Conservation (phyloP, 2,113 vertebrate genomes). For the Cochlearius cochlearius region DNA sequence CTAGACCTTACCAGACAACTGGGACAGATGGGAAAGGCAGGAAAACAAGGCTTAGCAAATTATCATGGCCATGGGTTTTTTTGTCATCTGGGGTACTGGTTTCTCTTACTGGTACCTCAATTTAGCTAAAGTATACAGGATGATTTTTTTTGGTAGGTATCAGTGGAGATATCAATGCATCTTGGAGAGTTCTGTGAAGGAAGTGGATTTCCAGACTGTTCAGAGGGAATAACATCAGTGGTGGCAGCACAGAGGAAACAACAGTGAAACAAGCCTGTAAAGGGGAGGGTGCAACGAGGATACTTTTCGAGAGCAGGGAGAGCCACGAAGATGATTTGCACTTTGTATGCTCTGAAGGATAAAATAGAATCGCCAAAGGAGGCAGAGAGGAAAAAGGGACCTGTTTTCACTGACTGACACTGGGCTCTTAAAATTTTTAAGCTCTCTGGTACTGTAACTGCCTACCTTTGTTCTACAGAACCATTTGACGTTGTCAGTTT, state of each 20-base stretch:
- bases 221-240: background rate
- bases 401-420: background rate
- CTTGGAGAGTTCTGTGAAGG: background rate
- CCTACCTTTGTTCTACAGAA: background rate
- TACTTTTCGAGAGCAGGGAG: background rate
- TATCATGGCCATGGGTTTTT: background rate
- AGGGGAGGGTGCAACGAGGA: background rate
- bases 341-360: background rate
- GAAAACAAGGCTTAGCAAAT: background rate
- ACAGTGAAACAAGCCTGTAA: background rate
- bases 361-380: background rate
- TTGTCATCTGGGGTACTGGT: background rate
- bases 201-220: background rate
- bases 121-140: background rate
- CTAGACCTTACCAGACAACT: background rate
- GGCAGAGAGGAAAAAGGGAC: background rate
- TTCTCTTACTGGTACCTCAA: background rate
- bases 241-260: background rate
- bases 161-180: background rate
- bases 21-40: background rate
- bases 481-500: background rate
- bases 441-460: background rate
- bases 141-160: background rate
- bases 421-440: background rate
- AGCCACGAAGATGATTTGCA: background rate